Evolutionary conservation across 2,797 vertebrate genomes (phyloP).

Genomic region (Oreonectes daqikongensis): DNA sequence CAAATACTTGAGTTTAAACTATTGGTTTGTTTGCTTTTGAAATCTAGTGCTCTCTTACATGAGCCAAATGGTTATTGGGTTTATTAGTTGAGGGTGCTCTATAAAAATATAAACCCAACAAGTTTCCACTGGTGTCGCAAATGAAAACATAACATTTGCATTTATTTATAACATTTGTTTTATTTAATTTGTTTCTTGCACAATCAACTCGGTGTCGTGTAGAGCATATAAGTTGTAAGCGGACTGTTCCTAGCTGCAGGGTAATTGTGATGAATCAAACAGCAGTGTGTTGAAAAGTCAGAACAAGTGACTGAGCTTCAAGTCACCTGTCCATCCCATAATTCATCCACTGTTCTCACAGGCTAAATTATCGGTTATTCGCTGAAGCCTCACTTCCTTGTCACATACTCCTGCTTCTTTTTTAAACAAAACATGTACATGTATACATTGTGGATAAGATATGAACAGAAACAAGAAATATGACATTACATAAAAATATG

Average conservation of each 20-base stretch:
- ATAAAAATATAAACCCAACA: neutral
- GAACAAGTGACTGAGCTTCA: slow-evolving; percentile 38
- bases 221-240: slow-evolving; percentile 1
- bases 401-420: neutral
- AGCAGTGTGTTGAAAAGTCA: neutral
- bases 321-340: slow-evolving; percentile 27
- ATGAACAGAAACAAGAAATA: too few species aligned
- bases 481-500: too few species aligned
- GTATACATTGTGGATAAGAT: too few species aligned
- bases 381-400: neutral
- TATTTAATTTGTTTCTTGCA: neutral
- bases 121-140: slow-evolving; percentile 1
- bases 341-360: slow-evolving; percentile 2
- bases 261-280: neutral
- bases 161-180: neutral
- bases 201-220: neutral
- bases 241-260: slow-evolving; percentile 1
- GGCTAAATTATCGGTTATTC: slow-evolving; percentile 1
- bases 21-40: slow-evolving; percentile 53
- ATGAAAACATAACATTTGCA: neutral
- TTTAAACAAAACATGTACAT: too few species aligned
- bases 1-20: slow-evolving; percentile 56
- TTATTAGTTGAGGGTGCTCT: slow-evolving; percentile 15
- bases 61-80: slow-evolving; percentile 25
- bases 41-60: slow-evolving; percentile 45